Evolutionary conservation across 1,140 invertebrate genomes (phyloP).

Genomic region (Heliothis subflexa): DNA sequence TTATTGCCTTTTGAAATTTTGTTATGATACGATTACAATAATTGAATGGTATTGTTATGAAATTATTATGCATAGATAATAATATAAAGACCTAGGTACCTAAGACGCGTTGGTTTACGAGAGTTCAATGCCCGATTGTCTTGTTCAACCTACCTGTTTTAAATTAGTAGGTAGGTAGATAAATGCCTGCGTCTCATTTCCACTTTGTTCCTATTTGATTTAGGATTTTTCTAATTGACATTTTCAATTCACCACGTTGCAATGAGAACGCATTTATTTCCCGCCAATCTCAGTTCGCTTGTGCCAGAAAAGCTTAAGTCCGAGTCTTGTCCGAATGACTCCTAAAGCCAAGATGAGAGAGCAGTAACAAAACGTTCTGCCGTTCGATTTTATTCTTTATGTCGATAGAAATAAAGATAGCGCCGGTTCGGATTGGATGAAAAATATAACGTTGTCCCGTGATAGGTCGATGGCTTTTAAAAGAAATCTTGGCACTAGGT

Average conservation of each 20-base stretch:
- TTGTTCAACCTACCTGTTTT: conserved; percentile 29
- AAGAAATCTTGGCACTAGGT: conserved; percentile 82
- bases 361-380: not conserved
- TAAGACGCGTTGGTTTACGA: conserved; percentile 22
- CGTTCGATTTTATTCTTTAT: conserved; percentile 52
- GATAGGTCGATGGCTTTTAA: conserved; percentile 79
- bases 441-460: conserved; percentile 55
- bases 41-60: not conserved
- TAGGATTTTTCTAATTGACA: conserved; percentile 46
- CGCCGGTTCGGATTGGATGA: not conserved
- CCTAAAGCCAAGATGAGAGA: conserved; percentile 3
- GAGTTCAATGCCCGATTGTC: conserved; percentile 53
- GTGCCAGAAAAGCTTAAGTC: conserved; percentile 65
- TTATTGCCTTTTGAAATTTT: too few relatives aligned
- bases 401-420: conserved; percentile 31
- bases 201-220: not conserved
- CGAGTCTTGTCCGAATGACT: conserved; percentile 47
- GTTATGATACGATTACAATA: too few relatives aligned
- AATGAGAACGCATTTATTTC: conserved; percentile 60
- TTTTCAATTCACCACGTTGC: conserved; percentile 26
- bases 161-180: not conserved
- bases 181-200: not conserved
- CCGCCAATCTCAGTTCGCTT: conserved; percentile 62
- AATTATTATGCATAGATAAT: not conserved
- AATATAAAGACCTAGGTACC: too few relatives aligned